These are phyloP conservation scores for Drosophila algonquin DNA, from an alignment of 2,888 invertebrate species.

Conservation along the genomic window DNA sequence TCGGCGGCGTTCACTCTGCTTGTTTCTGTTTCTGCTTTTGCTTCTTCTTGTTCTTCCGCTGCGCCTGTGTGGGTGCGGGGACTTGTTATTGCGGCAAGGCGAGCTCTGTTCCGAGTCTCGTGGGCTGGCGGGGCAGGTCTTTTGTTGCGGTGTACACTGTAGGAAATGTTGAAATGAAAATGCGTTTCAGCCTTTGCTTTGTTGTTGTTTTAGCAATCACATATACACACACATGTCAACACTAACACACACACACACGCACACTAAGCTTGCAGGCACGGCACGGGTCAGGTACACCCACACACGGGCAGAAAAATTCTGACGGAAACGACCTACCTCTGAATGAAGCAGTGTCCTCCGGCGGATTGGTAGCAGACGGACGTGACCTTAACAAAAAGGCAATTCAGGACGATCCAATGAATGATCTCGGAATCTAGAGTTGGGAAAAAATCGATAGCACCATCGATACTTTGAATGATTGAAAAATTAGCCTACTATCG, in stretches of 20 bases:
- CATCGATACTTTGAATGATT: too few species aligned
- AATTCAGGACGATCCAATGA: too few species aligned
- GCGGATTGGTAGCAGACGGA: not conserved
- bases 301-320: conserved; percentile 5
- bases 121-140: conserved; percentile 6
- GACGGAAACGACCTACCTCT: not conserved
- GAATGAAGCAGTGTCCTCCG: conserved; percentile 22
- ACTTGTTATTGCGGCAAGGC: not conserved
- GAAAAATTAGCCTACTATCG: too few species aligned
- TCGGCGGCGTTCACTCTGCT: conserved; percentile 11
- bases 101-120: conserved; percentile 1
- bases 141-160: conserved; percentile 4
- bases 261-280: conserved; percentile 17
- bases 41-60: not conserved
- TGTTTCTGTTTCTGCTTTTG: not conserved
- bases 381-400: not conserved
- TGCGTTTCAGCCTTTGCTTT: conserved; percentile 66
- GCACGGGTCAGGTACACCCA: conserved; percentile 9
- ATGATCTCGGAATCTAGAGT: too few species aligned
- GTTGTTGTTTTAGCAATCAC: conserved; percentile 43
- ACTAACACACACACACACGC: conserved; percentile 26
- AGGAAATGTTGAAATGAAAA: conserved; percentile 48
- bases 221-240: conserved; percentile 24
- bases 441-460: too few species aligned
- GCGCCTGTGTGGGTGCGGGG: conserved; percentile 6